Conservation (phyloP, 2,797 vertebrate species). For the Sorex maritimensis region DNA sequence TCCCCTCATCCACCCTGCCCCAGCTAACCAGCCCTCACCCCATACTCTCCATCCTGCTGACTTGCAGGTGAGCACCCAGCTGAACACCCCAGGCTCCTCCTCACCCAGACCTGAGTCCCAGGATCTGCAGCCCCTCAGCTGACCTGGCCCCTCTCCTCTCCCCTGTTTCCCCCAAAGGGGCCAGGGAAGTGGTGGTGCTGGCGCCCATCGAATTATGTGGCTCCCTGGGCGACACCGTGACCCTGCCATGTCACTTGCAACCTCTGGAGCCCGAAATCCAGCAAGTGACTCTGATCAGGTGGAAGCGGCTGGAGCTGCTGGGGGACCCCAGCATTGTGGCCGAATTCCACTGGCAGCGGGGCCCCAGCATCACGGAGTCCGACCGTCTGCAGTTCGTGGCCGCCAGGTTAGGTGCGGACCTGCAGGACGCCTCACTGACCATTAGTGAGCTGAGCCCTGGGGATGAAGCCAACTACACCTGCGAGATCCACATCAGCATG, state of each 20-base stretch:
- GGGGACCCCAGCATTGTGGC: too few species aligned
- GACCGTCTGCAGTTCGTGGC: too few species aligned
- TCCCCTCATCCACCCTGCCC: constrained; percentile 54
- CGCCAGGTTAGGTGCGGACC: neutral
- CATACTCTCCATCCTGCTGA: constrained; percentile 40
- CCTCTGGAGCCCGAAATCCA: too few species aligned
- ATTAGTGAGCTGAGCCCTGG: constrained; percentile 88
- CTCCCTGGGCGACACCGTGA: constrained; percentile 89
- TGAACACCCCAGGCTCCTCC: neutral
- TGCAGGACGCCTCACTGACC: constrained; percentile 90
- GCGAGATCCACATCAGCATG: constrained; percentile 94
- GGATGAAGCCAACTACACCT: constrained; percentile 93
- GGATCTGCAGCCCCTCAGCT: constrained; percentile 65
- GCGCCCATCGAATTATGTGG: constrained; percentile 87
- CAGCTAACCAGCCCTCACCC: constrained; percentile 76
- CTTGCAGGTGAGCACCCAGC: too few species aligned
- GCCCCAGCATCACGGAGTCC: constrained; percentile 86
- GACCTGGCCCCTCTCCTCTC: constrained; percentile 57
- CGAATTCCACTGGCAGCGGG: constrained; percentile 70
- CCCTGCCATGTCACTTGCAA: constrained; percentile 90
- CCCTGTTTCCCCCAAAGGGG: constrained; percentile 80
- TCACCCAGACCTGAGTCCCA: too few species aligned
- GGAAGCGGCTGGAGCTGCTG: too few species aligned
- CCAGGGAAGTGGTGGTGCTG: constrained; percentile 89
- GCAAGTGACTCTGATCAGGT: too few species aligned